Conservation (phyloP, 1,140 invertebrate genomes). For the Bombyx mandarina region DNA sequence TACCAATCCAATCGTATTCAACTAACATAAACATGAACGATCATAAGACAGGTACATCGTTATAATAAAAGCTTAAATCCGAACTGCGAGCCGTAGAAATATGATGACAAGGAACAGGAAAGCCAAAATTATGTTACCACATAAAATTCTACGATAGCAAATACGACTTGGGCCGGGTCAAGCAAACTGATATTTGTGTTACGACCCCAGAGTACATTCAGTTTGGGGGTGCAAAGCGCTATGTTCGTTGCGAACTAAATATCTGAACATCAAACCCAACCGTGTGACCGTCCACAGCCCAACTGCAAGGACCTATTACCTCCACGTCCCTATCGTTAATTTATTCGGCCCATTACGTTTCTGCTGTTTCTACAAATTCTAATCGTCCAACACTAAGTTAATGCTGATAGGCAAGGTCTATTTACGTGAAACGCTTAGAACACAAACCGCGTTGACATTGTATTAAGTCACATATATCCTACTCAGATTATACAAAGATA, state of each 20-base stretch:
- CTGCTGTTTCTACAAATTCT: constrained; percentile 11
- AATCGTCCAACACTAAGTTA: constrained; percentile 1
- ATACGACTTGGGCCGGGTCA: constrained; percentile 8
- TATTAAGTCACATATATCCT: too few relatives aligned
- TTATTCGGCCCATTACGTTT: constrained; percentile 16
- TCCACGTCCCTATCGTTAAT: constrained; percentile 14
- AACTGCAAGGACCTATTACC: constrained; percentile 7
- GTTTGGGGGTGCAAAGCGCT: constrained; percentile 4
- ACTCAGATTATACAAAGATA: neutral
- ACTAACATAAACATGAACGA: too few relatives aligned
- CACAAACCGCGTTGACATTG: too few relatives aligned
- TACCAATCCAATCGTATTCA: too few relatives aligned
- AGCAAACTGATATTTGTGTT: constrained; percentile 15
- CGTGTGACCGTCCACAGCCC: too few relatives aligned
- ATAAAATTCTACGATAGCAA: constrained; percentile 16
- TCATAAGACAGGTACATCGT: neutral
- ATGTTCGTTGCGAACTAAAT: constrained; percentile 11
- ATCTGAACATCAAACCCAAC: constrained; percentile 8
- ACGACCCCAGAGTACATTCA: constrained; percentile 13
- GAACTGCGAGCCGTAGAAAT: neutral
- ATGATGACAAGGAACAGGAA: constrained; percentile 2
- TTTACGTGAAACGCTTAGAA: too few relatives aligned
- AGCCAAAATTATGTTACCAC: constrained; percentile 10
- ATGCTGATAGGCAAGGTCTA: constrained; percentile 1
- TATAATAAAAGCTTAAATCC: neutral